Percentiles rank a stretch among this genome's conserved stretches.
Conservation (phyloP, 2,113 vertebrate species). For the Sterna hirundo region DNA sequence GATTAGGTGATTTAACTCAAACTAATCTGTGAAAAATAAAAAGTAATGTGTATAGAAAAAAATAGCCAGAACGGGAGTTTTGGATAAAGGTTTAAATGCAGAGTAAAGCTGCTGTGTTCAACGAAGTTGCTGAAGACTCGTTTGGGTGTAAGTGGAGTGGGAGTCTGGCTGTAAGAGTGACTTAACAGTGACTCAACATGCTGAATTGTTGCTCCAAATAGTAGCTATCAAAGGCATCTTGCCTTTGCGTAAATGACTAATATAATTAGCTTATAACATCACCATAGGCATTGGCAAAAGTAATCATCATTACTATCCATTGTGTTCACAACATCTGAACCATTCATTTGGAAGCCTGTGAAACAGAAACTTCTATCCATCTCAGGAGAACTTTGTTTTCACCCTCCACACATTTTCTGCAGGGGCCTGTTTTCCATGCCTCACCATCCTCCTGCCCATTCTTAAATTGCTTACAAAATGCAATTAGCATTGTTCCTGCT, state of each 20-base stretch:
- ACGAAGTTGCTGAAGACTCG: background rate
- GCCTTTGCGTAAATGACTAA: slow-evolving; percentile 70
- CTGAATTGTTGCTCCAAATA: slow-evolving; percentile 70
- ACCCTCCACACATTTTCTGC: slow-evolving; percentile 29
- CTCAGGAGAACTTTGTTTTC: slow-evolving; percentile 67
- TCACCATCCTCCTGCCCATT: slow-evolving; percentile 56
- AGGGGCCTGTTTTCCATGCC: slow-evolving; percentile 54
- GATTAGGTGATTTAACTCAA: background rate
- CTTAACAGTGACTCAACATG: slow-evolving; percentile 66
- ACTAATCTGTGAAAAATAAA: background rate
- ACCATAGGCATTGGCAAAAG: slow-evolving; percentile 69
- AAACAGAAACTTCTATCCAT: slow-evolving; percentile 62
- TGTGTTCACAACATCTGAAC: slow-evolving; percentile 72
- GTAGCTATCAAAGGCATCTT: slow-evolving; percentile 69
- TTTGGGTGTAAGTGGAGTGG: slow-evolving; percentile 11
- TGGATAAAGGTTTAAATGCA: background rate
- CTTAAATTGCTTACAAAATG: slow-evolving; percentile 49
- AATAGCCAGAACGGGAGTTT: background rate
- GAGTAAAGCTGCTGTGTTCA: background rate
- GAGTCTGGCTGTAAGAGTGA: slow-evolving; percentile 51
- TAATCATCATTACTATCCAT: slow-evolving; percentile 73
- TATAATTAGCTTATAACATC: slow-evolving; percentile 71
- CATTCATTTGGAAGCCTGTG: slow-evolving; percentile 63
- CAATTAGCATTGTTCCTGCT: slow-evolving; percentile 63
- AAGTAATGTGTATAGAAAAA: background rate